Evolutionary conservation across 2,113 vertebrate species (phyloP).

Genomic region (Crotophaga sulcirostris): DNA sequence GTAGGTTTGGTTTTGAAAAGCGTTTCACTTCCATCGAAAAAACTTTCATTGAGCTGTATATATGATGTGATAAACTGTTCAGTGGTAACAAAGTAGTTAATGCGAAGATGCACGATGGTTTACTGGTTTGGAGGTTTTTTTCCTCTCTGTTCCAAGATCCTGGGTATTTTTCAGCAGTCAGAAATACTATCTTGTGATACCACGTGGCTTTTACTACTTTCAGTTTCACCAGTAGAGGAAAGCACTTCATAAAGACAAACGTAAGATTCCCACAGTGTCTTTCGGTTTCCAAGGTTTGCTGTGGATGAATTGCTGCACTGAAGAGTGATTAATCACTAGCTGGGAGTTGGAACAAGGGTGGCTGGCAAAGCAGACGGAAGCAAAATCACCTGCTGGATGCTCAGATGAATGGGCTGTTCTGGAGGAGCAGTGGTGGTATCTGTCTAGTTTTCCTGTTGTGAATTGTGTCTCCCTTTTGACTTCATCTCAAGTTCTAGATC

Average conservation of each 20-base stretch:
- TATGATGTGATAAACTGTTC: background rate
- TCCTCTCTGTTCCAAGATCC: background rate
- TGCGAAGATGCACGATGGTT: background rate
- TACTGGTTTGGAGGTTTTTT: background rate
- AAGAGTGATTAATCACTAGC: slow-evolving; percentile 45
- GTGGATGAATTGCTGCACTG: slow-evolving; percentile 17
- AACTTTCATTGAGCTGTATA: background rate
- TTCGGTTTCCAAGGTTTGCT: background rate
- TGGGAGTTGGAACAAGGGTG: background rate
- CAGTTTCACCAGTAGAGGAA: background rate
- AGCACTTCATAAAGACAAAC: background rate
- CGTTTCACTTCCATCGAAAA: background rate
- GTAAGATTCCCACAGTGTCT: background rate
- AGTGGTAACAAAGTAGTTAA: background rate
- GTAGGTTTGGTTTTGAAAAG: background rate
- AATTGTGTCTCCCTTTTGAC: slow-evolving; percentile 15
- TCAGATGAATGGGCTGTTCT: background rate
- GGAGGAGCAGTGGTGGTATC: background rate
- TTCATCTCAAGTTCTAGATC: background rate
- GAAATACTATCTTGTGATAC: background rate
- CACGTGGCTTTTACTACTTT: background rate
- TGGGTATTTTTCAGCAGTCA: background rate
- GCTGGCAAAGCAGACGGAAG: background rate
- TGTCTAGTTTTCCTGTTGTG: background rate
- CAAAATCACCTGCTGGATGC: slow-evolving; percentile 1